Evolutionary conservation across 2,888 invertebrate genomes (phyloP).

Genomic region (Nezara viridula): DNA sequence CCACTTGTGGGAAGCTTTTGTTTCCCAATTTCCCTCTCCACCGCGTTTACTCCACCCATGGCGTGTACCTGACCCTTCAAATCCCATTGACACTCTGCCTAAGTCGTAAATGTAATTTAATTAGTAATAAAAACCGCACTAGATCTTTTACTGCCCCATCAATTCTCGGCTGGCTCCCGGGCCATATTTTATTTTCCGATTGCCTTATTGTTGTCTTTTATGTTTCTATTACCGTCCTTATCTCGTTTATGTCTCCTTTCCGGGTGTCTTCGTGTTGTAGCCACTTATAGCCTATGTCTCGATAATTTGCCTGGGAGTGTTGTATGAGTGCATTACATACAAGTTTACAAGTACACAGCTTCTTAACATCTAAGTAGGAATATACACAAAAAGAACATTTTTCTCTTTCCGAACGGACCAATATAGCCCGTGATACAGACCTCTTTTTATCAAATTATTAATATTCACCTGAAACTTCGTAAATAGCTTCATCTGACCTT

Average conservation of each 20-base stretch:
- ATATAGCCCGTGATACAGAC: too few relatives aligned
- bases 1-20: too few relatives aligned
- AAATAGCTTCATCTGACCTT: too few relatives aligned
- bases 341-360: too few relatives aligned
- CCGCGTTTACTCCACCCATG: background rate
- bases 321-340: too few relatives aligned
- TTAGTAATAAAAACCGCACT: conserved; percentile 57
- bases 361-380: too few relatives aligned
- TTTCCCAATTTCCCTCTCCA: too few relatives aligned
- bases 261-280: background rate
- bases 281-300: background rate
- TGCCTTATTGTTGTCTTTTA: conserved; percentile 38
- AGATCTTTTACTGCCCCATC: conserved; percentile 56
- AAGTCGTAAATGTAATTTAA: conserved; percentile 56
- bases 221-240: conserved; percentile 42
- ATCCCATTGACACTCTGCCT: conserved; percentile 46
- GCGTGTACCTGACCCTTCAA: conserved; percentile 39
- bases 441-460: too few relatives aligned
- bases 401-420: too few relatives aligned
- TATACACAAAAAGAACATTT: too few relatives aligned
- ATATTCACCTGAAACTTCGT: too few relatives aligned
- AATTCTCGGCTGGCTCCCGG: conserved; percentile 46
- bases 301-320: background rate
- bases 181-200: conserved; percentile 35
- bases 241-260: conserved; percentile 12